Conservation (phyloP, 1,140 invertebrate species). For the Cecropterus lyciades region DNA sequence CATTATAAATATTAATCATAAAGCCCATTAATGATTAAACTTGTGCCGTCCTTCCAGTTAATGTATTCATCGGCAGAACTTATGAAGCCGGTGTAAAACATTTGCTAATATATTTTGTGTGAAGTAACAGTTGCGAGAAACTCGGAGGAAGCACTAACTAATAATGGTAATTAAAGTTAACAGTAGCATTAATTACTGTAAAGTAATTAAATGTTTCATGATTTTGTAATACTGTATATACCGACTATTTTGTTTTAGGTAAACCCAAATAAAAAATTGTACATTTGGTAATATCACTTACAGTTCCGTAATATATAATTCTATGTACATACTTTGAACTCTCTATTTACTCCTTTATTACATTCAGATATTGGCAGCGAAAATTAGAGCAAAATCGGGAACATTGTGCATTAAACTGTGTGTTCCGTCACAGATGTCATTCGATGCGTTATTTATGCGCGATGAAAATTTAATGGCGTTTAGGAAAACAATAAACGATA, state of each 20-base stretch:
- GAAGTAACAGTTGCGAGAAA: background rate
- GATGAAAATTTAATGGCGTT: constrained; percentile 34
- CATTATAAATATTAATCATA: constrained; percentile 68
- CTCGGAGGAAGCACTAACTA: no score
- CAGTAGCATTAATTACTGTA: no score
- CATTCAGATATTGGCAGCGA: background rate
- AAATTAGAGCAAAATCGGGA: background rate
- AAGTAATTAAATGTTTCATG: no score
- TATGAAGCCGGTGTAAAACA: background rate
- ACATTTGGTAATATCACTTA: no score
- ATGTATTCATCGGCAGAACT: constrained; percentile 37
- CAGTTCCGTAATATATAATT: no score
- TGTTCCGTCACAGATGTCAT: constrained; percentile 13
- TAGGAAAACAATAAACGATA: constrained; percentile 37
- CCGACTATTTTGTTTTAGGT: no score
- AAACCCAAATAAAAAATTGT: no score
- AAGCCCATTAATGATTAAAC: constrained; percentile 62
- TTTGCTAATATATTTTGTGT: background rate
- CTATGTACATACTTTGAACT: no score
- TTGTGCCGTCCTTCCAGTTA: constrained; percentile 40
- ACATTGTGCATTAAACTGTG: constrained; percentile 17
- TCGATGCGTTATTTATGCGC: constrained; percentile 27
- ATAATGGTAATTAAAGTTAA: background rate
- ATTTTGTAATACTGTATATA: no score
- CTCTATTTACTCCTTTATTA: no score